Evolutionary conservation across 2,888 invertebrate species (phyloP), one percentile per base, ranked within the genome.

Genomic region (Bruchidius siliquastri): DNA sequence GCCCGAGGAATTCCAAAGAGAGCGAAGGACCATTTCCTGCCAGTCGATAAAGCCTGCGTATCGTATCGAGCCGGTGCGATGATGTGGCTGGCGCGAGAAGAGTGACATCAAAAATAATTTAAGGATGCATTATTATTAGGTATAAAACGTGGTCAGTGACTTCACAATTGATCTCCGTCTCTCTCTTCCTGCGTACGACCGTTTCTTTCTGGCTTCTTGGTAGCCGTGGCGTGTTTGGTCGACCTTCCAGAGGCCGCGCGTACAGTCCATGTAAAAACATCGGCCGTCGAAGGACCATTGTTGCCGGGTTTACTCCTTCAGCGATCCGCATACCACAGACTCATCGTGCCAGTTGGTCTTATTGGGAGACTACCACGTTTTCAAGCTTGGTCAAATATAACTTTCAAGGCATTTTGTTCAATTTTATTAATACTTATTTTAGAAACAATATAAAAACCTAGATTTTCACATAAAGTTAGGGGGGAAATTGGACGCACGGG

Each of bases 221-320:
- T 49, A 49, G 18, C 49, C 49, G 49, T 49, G 69, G 75, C 74
- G 75, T 74, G 78, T 80, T 79, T 80, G 78, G 81, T 82, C 84
- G 85, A 84, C 84, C 85, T 85, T 85, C 83, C 84, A 82, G 84
- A 85, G 85, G 85, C 83, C 85, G 85, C 81, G 81, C 80, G 81
- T 83, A 83, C 82, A 82, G 80, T 80, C 83, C 80, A 78, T 77
- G 79, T 83, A 80, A 82, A 82, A 82, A 82, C 79, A 78, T 79
- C 78, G 74, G 72, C 22, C 66, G 18, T 13, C 49, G 49, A 49
- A 49, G 49, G 49, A 49, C 49, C 49, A 49, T 49, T 4, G 49
- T 72, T 72, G 72, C 68, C 72, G 49, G 20, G 2, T 30, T 32
- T 68, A n/a, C 49, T 18, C 1, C 49, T 49, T 13, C 49, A 8